Base-by-base conservation (phyloP, 2,113 vertebrate species). In the Romanogobio albipinnatus region DNA sequence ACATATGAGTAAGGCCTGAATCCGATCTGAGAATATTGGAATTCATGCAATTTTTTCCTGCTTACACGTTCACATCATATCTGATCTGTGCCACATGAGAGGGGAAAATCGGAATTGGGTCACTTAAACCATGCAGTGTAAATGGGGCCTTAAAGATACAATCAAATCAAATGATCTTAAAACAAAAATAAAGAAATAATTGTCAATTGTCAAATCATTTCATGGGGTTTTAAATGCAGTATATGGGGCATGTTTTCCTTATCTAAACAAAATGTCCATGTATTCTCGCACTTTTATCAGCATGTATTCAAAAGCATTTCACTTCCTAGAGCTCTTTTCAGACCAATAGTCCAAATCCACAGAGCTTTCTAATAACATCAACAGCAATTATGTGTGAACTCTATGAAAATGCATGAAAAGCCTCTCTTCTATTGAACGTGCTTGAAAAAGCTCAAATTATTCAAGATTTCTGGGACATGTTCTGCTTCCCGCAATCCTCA, bases 401-500 rank as follows among this genome's bases (percentile, higher is more conserved):
- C 11, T n/a, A 29, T 80, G 39, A 29, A 45, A 64, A 15, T 24
- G 39, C 39, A 26, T 80, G 58, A 19, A 47, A 64, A 29, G 39
- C 77, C 8, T 59, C 33, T 43, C 3, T n/a, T 39, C 26, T 24
- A 36, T 39, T 78, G 5, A 76, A 56, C 10, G 5, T 24, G 11
- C 39, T 62, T 62, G 9, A 14, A 26, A 62, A 79, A 80, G 22
- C 58, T 64, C 24, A 6, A 49, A 80, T 80, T 80, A 80, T 33
- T 80, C 77, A 47, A 26, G n/a, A 80, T 64, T 80, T 64, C n/a
- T 24, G 5, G 56, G 58, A 80, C 61, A 68, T 68, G 10, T 51
- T 22, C 45, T 51, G 45, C 78, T 81, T 66, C 24, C 24, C 78
- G 14, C 61, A 53, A 81, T 66, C 59, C 1, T 86, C 74, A 83